Base-by-base conservation (phyloP, 2,797 vertebrate species). In the Sebastes steindachneri region DNA sequence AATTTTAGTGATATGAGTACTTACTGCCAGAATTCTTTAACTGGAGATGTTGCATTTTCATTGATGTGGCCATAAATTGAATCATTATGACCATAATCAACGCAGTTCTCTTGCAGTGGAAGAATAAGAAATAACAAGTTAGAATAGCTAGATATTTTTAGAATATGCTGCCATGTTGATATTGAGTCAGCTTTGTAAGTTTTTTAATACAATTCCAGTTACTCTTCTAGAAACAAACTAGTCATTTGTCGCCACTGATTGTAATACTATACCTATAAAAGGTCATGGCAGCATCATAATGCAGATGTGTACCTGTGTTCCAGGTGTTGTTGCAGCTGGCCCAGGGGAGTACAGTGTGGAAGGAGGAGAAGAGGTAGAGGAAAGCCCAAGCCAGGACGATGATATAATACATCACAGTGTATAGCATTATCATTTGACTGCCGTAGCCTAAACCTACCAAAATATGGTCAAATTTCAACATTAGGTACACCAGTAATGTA, bases 11-110 rank as follows among this genome's bases (percentile, higher is more conserved):
- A n/a, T 0, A 51, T 21, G 1, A 78, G 17, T 15, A 95, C 94
- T 85, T 87, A 96, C 95, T 93, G 94, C 95, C 95, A 96, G 85
- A 94, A 96, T 76, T 95, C 95, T 74, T 91, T 48, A 65, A 93
- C 94, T n/a, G 94, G 88, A 9, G 95, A 95, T 6, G 92, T 88
- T 53, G 60, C 75, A 65, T 91, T 93, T 17, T 75, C 75, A 62
- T 69, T 48, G 51, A 79, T 59, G 53, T 84, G 58, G 11, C 68
- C 79, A 17, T 77, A 45, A 68, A 93, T 2, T 0, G 95, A 94
- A 53, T 95, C 95, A 1, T 91, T 93, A 79, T 89, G 95, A 84
- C 91, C 93, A 41, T 96, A 90, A 86, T 97, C 97, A 88, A 96
- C 53, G 63, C 97, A 98, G 85, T 82, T 28, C n/a, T 86, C 92